Percentiles rank a stretch among this genome's conserved stretches.
Evolutionary conservation across 2,113 vertebrate species (phyloP).

Genomic region (Macheiramphus alcinus): DNA sequence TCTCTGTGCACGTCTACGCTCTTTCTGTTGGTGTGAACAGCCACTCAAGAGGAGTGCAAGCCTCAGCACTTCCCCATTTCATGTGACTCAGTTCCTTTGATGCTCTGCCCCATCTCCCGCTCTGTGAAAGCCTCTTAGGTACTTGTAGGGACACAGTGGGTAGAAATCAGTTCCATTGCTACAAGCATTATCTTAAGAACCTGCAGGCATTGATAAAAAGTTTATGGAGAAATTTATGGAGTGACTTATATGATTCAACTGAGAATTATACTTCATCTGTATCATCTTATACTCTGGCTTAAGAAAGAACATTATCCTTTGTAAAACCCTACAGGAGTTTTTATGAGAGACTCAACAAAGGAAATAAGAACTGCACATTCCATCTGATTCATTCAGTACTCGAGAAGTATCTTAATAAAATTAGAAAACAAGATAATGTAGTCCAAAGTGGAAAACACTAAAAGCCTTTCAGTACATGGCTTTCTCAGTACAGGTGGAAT

Average conservation of each 20-base stretch:
- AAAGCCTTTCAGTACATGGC: background rate
- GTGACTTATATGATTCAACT: background rate
- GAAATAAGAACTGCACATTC: background rate
- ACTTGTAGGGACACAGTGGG: background rate
- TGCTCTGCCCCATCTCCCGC: background rate
- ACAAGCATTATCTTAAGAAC: background rate
- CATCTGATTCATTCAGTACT: background rate
- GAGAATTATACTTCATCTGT: background rate
- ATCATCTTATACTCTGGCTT: background rate
- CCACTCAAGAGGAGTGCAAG: accelerated
- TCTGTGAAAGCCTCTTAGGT: background rate
- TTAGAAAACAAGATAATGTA: background rate
- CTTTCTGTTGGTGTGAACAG: background rate
- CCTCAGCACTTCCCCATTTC: background rate
- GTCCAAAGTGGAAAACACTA: background rate
- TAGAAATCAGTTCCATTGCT: background rate
- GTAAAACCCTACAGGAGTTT: background rate
- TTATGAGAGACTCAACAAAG: background rate
- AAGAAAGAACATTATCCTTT: background rate
- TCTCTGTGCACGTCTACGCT: accelerated
- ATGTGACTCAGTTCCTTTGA: background rate
- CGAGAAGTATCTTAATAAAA: background rate
- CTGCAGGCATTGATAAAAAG: background rate
- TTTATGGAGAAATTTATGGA: background rate
- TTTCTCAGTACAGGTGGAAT: background rate